Conservation (phyloP, 2,113 vertebrate genomes). For the Beaufortia kweichowensis region DNA sequence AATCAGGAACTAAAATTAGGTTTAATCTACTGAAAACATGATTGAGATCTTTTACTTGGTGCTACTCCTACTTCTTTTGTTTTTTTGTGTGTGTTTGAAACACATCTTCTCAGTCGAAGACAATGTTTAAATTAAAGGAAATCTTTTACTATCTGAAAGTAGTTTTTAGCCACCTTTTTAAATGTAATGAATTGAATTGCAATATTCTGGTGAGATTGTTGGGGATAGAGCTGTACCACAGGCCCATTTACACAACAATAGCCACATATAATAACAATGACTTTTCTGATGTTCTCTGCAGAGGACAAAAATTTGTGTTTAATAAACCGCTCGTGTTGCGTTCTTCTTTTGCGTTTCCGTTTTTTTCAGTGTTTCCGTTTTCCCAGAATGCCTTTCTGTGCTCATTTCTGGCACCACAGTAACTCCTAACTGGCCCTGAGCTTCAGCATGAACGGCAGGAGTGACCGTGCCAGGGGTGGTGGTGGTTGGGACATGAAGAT, state of each 20-base stretch:
- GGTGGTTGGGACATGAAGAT: not conserved
- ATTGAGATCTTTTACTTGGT: not conserved
- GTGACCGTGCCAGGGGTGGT: not conserved
- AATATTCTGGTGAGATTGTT: too few relatives aligned
- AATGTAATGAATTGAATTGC: too few relatives aligned
- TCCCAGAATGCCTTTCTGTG: not conserved
- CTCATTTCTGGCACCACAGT: not conserved
- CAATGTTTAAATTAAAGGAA: too few relatives aligned
- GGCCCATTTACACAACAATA: too few relatives aligned
- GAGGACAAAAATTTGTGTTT: not conserved
- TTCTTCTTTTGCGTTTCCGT: not conserved
- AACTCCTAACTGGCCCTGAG: not conserved
- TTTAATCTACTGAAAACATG: not conserved
- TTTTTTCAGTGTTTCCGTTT: not conserved
- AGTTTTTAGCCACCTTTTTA: too few relatives aligned
- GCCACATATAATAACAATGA: not conserved
- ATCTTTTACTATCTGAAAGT: too few relatives aligned
- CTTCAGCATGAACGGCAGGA: not conserved
- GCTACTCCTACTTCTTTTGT: not conserved
- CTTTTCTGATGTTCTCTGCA: not conserved
- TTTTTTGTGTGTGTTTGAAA: not conserved
- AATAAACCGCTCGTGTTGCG: not conserved
- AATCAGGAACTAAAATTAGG: not conserved
- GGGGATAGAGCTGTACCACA: too few relatives aligned
- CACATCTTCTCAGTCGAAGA: too few relatives aligned